Percentiles rank a stretch among this genome's conserved stretches.
Conservation (phyloP, 2,797 vertebrate species). For the Gobionotothen gibberifrons region DNA sequence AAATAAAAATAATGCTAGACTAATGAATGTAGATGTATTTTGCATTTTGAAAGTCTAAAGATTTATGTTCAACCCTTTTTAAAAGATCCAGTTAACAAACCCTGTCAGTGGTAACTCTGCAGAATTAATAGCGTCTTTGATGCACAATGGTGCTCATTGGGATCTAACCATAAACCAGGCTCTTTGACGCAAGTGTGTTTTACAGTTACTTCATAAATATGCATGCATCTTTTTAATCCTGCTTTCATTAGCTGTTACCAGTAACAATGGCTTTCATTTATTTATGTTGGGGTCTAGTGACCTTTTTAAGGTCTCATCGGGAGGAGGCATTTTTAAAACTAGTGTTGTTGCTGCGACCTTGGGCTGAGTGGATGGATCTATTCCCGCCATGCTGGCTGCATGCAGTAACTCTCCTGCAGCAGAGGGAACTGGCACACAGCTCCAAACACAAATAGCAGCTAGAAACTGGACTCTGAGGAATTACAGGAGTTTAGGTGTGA, state of each 20-base stretch:
- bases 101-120: not conserved
- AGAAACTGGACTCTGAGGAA: constrained; percentile 34
- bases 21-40: constrained; percentile 18
- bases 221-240: constrained; percentile 16
- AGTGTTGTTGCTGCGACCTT: constrained; percentile 29
- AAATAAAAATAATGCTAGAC: constrained; percentile 32
- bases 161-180: constrained; percentile 6
- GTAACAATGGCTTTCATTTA: constrained; percentile 11
- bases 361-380: not conserved
- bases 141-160: not conserved
- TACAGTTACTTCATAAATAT: constrained; percentile 30
- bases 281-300: constrained; percentile 23
- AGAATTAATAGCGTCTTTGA: constrained; percentile 18
- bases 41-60: not conserved
- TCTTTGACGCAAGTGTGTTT: constrained; percentile 7
- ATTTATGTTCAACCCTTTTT: not conserved
- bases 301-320: constrained; percentile 18
- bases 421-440: constrained; percentile 12
- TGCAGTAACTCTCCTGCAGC: constrained; percentile 7
- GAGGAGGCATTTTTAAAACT: constrained; percentile 23
- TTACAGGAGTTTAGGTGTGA: constrained; percentile 11
- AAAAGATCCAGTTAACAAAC: not conserved
- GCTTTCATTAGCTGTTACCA: constrained; percentile 10
- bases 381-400: constrained; percentile 29
- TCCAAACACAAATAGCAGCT: constrained; percentile 50